Percentiles rank a stretch among this genome's conserved stretches.
These are phyloP conservation scores for Tor tambroides DNA, from an alignment of 2,113 vertebrate species.

Conservation along the genomic window DNA sequence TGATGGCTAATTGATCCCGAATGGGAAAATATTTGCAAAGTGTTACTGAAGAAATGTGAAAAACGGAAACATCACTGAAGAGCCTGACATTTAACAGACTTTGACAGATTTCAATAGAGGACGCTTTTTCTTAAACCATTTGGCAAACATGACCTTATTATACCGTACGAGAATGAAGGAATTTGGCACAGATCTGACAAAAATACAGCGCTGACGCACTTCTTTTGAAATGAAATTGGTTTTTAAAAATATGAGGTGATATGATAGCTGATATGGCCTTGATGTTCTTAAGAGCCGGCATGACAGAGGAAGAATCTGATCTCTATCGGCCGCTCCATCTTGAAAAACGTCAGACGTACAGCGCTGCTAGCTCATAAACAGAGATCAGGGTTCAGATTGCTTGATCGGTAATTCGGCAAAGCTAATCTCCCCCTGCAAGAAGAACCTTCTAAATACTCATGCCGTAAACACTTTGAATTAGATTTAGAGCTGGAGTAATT, in stretches of 20 bases:
- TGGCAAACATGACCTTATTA: slow-evolving; percentile 2
- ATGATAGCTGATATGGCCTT: slow-evolving; percentile 62
- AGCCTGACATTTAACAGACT: slow-evolving; percentile 17
- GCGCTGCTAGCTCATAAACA: slow-evolving; percentile 58
- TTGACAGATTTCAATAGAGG: slow-evolving; percentile 6
- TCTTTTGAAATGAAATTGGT: slow-evolving; percentile 10
- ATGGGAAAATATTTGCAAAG: slow-evolving; percentile 13
- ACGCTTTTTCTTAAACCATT: slow-evolving; percentile 17
- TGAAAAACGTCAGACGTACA: slow-evolving; percentile 68
- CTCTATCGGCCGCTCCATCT: slow-evolving; percentile 68
- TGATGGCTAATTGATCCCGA: slow-evolving; percentile 7
- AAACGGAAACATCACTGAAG: background rate
- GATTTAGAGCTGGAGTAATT: slow-evolving; percentile 4
- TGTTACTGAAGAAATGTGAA: background rate
- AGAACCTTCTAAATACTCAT: slow-evolving; percentile 57
- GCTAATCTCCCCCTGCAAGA: slow-evolving; percentile 61
- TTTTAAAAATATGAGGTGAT: slow-evolving; percentile 53
- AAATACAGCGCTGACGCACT: background rate
- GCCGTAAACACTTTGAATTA: slow-evolving; percentile 47
- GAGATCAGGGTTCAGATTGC: slow-evolving; percentile 70
- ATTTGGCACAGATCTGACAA: slow-evolving; percentile 32
- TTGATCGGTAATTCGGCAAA: slow-evolving; percentile 65
- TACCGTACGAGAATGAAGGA: background rate
- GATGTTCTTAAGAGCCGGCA: slow-evolving; percentile 36
- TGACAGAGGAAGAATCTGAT: slow-evolving; percentile 41